Evolutionary conservation across 2,113 vertebrate species (phyloP).

Genomic region (Theropithecus gelada): DNA sequence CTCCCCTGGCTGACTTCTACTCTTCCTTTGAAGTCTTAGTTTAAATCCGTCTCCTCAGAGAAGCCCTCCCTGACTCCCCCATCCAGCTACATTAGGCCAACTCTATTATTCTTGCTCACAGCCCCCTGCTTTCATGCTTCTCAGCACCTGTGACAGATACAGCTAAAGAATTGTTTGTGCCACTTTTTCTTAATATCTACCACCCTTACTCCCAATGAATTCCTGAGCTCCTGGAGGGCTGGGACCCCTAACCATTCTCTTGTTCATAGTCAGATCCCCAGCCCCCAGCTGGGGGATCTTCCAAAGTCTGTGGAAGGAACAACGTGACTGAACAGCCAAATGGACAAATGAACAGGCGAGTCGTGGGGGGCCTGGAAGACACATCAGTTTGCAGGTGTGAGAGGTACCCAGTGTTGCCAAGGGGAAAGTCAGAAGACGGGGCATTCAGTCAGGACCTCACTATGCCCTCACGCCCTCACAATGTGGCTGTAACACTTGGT

Average conservation of each 20-base stretch:
- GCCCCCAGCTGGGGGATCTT: background rate
- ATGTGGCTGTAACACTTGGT: background rate
- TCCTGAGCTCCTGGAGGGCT: background rate
- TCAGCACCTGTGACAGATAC: background rate
- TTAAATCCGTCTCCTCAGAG: background rate
- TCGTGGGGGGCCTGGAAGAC: background rate
- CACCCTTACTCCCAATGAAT: too few species aligned
- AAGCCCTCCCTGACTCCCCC: background rate
- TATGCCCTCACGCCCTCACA: background rate
- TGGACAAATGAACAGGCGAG: background rate
- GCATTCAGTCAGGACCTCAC: background rate
- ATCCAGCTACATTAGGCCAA: background rate
- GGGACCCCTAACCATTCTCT: background rate
- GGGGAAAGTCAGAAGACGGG: background rate
- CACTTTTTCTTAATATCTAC: background rate
- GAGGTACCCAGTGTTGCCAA: background rate
- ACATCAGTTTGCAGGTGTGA: rapidly evolving
- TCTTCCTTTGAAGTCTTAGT: background rate
- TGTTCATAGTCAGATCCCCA: background rate
- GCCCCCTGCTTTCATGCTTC: background rate
- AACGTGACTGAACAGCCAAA: background rate
- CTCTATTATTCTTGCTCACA: background rate
- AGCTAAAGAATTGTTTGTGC: background rate
- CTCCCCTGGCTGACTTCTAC: background rate
- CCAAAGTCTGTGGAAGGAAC: background rate